phyloP scores from a whole-genome alignment of 64 coral and sea anemone species.

The Montipora sp. region DNA sequence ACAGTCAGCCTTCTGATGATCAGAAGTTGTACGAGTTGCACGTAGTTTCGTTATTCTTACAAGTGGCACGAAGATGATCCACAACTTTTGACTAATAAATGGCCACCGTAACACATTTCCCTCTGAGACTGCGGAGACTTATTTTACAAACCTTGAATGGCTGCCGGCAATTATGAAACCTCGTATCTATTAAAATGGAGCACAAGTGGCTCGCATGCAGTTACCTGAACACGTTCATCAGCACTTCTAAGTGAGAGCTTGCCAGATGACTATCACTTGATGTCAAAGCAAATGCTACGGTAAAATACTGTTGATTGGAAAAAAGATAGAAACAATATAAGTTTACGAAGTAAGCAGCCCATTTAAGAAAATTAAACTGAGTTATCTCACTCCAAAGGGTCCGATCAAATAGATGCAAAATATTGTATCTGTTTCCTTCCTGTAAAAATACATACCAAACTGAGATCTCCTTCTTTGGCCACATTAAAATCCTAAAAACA shows the following conservation, averaged over 20 bases:
- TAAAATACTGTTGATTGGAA: constrained; percentile 38
- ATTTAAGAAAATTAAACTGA: not conserved
- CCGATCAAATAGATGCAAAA: not conserved
- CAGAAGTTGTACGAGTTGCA: too few species aligned
- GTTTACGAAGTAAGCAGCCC: not conserved
- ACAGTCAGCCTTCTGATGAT: too few species aligned
- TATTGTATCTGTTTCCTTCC: not conserved
- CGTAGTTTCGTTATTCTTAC: too few species aligned
- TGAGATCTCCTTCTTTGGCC: constrained; percentile 16
- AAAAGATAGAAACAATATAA: not conserved
- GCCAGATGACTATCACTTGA: not conserved
- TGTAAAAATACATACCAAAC: constrained; percentile 16
- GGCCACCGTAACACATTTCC: too few species aligned
- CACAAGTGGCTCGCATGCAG: not conserved
- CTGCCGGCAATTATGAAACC: too few species aligned
- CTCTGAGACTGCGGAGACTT: too few species aligned
- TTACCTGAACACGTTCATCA: constrained; percentile 59
- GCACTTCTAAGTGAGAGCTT: constrained; percentile 12
- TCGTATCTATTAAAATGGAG: too few species aligned
- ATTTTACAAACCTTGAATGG: too few species aligned
- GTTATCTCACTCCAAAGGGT: not conserved
- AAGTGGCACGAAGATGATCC: too few species aligned
- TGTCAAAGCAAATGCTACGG: constrained; percentile 32
- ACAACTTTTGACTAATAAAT: too few species aligned
- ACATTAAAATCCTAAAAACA: constrained; percentile 8